Evolutionary conservation across 2,113 vertebrate species (phyloP).

Genomic region (Panurus biarmicus): DNA sequence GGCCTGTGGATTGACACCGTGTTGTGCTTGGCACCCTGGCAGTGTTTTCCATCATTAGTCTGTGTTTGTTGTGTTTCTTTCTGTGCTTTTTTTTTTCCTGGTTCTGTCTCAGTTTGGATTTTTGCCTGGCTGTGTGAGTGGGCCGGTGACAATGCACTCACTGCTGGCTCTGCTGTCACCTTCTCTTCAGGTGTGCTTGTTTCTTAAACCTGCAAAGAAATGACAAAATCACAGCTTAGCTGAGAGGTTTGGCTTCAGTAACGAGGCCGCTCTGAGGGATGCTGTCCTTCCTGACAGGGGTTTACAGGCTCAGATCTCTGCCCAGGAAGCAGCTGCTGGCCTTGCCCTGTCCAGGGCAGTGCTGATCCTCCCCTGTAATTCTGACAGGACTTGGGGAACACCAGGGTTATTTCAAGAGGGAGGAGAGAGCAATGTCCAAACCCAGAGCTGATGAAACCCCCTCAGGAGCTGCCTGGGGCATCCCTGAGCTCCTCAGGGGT

Average conservation of each 20-base stretch:
- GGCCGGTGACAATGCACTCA: not conserved
- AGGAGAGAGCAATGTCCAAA: not conserved
- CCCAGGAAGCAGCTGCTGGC: too few species aligned
- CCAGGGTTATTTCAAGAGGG: not conserved
- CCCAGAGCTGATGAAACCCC: not conserved
- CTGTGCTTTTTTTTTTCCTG: not conserved
- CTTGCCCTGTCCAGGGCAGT: not conserved
- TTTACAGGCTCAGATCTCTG: not conserved
- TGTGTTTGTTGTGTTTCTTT: not conserved
- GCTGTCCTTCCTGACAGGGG: not conserved
- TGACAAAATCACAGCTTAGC: not conserved
- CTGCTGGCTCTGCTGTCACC: not conserved
- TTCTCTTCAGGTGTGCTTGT: not conserved
- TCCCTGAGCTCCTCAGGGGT: not conserved
- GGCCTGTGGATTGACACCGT: not conserved
- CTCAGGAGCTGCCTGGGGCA: not conserved
- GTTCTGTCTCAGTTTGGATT: not conserved
- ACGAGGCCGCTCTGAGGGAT: rapidly evolving
- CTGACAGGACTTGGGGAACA: not conserved
- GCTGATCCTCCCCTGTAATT: not conserved
- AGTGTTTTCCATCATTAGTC: not conserved
- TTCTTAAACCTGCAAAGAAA: not conserved
- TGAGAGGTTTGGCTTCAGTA: not conserved
- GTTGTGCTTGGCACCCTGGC: not conserved
- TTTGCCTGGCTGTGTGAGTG: not conserved